Base-by-base conservation (phyloP, 1,140 invertebrate genomes). In the Polypedilum pembai region DNA sequence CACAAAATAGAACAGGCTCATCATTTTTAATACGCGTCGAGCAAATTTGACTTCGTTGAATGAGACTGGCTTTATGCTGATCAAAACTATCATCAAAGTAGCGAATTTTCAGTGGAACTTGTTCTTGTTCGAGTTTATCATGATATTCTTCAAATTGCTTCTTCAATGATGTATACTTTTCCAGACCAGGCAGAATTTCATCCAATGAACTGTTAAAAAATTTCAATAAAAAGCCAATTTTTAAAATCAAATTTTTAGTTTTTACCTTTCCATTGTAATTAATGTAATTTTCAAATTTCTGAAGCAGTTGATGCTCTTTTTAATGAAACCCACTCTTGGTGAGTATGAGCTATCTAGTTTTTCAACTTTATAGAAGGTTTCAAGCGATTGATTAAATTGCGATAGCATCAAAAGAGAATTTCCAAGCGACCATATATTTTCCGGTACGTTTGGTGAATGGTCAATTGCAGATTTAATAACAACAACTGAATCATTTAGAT, bases 401-500 rank as follows among this genome's bases (percentile, higher is more conserved):
- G 86, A 85, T 18, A 89, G 80, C 76, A 89, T 84, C 73, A 89
- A 87, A 82, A 91, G 89, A 73, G 90, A 88, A 79, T 92, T 92
- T 15, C 89, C 94, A 5, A 95, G 82, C 4, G 90, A 90, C 78
- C 93, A 89, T 82, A 94, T 91, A 76, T 89, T 89, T 21, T 90
- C 86, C 66, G 90, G 86, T 78, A 89, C 87, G 40, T 85, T 82
- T 8, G 90, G 89, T 8, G 90, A 88, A 79, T 94, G 89, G 79
- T 94, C 92, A 33, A 94, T 86, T 0, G 94, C 92, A 40, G 90
- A 88, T 77, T 90, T 89, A 0, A 95, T 84, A 73, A 95, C 84
- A 75, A 92, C 87, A 12, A 91, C 89, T 8, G 93, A 93, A 82
- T 95, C 93, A 76, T 88, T 88, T 10, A 88, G 88, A 76, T 88